Base-by-base conservation (phyloP, 2,797 vertebrate genomes). In the Enteromius viviparus region DNA sequence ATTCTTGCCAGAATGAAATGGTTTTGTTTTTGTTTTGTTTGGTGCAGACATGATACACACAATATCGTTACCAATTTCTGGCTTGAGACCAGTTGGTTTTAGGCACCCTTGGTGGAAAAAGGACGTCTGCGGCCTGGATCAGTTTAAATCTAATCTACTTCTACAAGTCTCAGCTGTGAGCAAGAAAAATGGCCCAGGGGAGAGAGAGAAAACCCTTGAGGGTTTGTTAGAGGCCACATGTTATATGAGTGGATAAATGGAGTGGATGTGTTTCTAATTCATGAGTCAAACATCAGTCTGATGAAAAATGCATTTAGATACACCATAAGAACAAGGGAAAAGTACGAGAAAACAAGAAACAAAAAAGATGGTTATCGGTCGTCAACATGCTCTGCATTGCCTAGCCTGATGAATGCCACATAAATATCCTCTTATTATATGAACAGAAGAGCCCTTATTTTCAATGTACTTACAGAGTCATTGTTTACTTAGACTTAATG, bases 401-500 rank as follows among this genome's bases (percentile, higher is more conserved):
- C 21, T 71, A 32, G 53, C 53, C 66, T 84, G 71, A 77, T 80
- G 81, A 80, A 80, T 65, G n/a, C 40, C 55, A 70, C 64, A 84
- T 84, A 77, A 76, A 77, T 72, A 80, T 58, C 45, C n/a, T 80
- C 72, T 84, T 81, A 81, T 83, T 78, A 84, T 81, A 62, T 21
- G 75, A 78, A 86, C 81, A 75, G 81, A 86, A 80, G 70, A 75
- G 70, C 71, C 76, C 64, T 83, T 86, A 85, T 82, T 86, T 80
- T 79, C 81, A 47, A 60, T 10, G 47, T 53, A 80, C 76, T 75
- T 62, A 72, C 69, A 70, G 37, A 79, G 69, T 80, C 85, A 83
- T 83, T 84, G 81, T 86, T 86, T 86, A 83, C 77, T 75, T 55
- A 86, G 85, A 86, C 78, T 80, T 79, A 86, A 80, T 86, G 81